Evolutionary conservation across 2,888 invertebrate species (phyloP).

Genomic region (Drosophila niveifrons): DNA sequence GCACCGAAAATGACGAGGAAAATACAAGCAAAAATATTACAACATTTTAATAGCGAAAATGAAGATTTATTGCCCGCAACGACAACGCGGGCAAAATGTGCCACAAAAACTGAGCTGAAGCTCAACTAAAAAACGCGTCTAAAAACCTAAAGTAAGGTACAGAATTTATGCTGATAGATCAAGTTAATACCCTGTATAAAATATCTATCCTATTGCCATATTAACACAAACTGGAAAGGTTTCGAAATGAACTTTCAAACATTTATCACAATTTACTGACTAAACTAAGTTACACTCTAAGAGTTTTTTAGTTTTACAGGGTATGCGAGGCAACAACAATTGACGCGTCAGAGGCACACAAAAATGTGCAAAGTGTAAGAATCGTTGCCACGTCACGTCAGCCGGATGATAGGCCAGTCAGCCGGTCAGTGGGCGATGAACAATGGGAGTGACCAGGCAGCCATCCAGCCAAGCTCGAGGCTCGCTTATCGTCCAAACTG

Average conservation of each 20-base stretch:
- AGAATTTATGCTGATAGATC: neutral
- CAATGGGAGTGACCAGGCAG: conserved; percentile 57
- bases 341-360: conserved; percentile 44
- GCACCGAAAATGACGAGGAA: neutral
- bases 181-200: conserved; percentile 6
- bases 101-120: conserved; percentile 54
- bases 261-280: too few relatives aligned
- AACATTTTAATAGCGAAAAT: conserved; percentile 79
- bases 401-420: conserved; percentile 70
- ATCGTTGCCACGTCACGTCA: conserved; percentile 75
- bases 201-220: too few relatives aligned
- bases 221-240: too few relatives aligned
- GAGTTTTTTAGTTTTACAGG: neutral
- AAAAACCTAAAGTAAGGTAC: conserved; percentile 32
- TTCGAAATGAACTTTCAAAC: too few relatives aligned
- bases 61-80: conserved; percentile 75
- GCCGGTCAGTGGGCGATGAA: conserved; percentile 37
- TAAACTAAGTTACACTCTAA: neutral
- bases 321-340: conserved; percentile 35
- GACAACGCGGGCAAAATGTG: conserved; percentile 54
- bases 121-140: conserved; percentile 60
- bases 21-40: conserved; percentile 67
- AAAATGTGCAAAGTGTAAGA: conserved; percentile 76
- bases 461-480: conserved; percentile 26
- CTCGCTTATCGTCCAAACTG: conserved; percentile 57